These are phyloP conservation scores for Zalophus californianus DNA, from an alignment of 2,797 vertebrate genomes.

Conservation along the genomic window DNA sequence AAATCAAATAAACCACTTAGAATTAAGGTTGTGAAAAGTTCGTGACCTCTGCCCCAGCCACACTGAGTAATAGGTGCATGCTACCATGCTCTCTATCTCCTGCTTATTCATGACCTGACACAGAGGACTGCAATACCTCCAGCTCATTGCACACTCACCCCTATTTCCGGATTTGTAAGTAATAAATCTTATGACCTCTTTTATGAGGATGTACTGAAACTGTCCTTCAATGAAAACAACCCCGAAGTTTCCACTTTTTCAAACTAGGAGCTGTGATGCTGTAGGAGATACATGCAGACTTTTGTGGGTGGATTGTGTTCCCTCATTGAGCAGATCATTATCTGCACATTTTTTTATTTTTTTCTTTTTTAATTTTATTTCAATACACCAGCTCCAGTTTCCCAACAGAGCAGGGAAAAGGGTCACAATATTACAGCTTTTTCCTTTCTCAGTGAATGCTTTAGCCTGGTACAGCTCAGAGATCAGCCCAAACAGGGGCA, in stretches of 20 bases:
- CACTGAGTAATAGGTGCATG: background rate
- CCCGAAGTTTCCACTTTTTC: background rate
- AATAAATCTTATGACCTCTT: background rate
- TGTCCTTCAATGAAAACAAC: background rate
- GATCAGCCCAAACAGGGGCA: background rate
- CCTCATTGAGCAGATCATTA: background rate
- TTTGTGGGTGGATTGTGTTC: background rate
- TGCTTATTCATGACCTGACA: background rate
- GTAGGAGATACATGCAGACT: background rate
- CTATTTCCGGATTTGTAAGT: background rate
- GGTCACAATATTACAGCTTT: background rate
- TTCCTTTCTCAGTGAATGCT: conserved; percentile 29
- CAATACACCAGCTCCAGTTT: background rate
- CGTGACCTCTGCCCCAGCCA: background rate
- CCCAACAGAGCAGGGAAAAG: background rate
- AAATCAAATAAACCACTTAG: background rate
- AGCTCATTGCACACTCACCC: background rate
- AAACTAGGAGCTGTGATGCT: background rate
- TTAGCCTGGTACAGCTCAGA: conserved; percentile 15
- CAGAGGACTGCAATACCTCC: background rate
- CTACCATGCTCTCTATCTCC: background rate
- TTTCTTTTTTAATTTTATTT: no score
- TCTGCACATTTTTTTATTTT: no score
- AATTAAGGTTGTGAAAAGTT: background rate
- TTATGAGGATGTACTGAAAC: background rate